Evolutionary conservation across 2,113 vertebrate species (phyloP).

Genomic region (Maccullochella peelii): DNA sequence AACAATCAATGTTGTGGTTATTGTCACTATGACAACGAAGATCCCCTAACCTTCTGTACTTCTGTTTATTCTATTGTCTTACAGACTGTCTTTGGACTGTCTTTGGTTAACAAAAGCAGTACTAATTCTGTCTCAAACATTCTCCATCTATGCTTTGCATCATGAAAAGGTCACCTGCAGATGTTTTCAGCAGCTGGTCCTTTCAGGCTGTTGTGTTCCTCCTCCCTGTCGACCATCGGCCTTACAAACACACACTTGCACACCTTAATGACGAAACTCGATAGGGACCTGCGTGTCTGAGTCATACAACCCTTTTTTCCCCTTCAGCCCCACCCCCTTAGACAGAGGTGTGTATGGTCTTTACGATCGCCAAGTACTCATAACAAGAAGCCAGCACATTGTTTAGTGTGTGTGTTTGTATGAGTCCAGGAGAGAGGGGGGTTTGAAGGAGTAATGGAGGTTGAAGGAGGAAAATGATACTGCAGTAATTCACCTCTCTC

Average conservation of each 20-base stretch:
- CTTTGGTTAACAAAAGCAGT: not conserved
- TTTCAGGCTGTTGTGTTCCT: constrained; percentile 15
- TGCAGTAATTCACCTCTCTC: constrained; percentile 56
- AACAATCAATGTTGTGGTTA: not conserved
- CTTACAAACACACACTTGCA: constrained; percentile 9
- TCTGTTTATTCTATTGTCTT: not conserved
- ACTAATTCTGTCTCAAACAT: not conserved
- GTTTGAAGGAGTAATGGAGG: constrained; percentile 35
- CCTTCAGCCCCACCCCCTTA: not conserved
- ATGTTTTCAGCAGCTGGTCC: constrained; percentile 35
- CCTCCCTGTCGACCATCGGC: constrained; percentile 6
- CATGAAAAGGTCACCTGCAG: constrained; percentile 25
- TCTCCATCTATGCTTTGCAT: not conserved
- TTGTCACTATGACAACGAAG: not conserved
- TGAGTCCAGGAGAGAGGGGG: not conserved
- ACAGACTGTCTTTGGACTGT: not conserved
- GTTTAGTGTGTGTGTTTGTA: constrained; percentile 19
- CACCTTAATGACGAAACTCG: constrained; percentile 44
- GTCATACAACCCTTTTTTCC: constrained; percentile 8
- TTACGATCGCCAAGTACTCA: not conserved
- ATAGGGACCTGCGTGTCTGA: constrained; percentile 21
- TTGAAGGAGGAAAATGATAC: constrained; percentile 63
- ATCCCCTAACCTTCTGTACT: no score
- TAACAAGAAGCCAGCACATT: not conserved
- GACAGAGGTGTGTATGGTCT: constrained; percentile 8